Conservation (phyloP, 2,888 invertebrate genomes). For the Chloromyia formosa region DNA sequence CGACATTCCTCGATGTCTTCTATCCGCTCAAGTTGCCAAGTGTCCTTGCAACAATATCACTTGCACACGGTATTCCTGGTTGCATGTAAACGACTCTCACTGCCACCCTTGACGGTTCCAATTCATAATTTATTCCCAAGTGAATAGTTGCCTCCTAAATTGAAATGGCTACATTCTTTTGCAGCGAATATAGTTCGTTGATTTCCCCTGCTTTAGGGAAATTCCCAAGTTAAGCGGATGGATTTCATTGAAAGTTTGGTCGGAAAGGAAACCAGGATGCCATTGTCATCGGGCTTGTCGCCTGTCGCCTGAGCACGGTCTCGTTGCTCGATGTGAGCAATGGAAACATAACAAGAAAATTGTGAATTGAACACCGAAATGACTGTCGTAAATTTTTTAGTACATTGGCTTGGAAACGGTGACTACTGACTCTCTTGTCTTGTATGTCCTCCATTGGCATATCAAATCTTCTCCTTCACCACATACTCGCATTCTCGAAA, state of each 20-base stretch:
- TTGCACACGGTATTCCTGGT: background rate
- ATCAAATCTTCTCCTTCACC: conserved; percentile 2
- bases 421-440: background rate
- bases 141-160: conserved; percentile 33
- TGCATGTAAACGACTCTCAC: background rate
- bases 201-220: conserved; percentile 28
- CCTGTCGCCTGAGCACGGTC: background rate
- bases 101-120: background rate
- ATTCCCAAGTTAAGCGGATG: conserved; percentile 22
- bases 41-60: background rate
- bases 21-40: background rate
- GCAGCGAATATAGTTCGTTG: background rate
- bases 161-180: conserved; percentile 24
- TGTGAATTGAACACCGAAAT: conserved; percentile 35
- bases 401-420: background rate
- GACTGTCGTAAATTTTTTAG: conserved; percentile 42
- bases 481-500: background rate
- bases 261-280: background rate
- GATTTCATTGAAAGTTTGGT: conserved; percentile 21
- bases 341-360: conserved; percentile 23
- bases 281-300: background rate
- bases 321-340: conserved; percentile 1
- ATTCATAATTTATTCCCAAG: conserved; percentile 5
- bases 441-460: conserved; percentile 2
- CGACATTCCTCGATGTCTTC: background rate